Evolutionary conservation across 2,113 vertebrate species (phyloP).

Genomic region (Elgaria multicarinata): DNA sequence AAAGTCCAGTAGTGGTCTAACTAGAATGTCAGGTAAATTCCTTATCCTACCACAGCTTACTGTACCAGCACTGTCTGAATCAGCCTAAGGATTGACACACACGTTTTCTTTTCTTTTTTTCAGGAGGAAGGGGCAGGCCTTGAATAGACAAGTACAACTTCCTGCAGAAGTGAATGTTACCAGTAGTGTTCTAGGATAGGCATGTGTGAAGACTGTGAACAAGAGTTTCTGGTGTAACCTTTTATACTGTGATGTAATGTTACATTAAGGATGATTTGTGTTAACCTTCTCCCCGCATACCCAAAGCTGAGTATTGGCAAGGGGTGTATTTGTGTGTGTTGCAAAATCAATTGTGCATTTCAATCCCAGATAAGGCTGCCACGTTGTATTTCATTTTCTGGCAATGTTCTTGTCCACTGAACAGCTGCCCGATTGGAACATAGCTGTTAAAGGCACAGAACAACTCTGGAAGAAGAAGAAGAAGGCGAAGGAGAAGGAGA

Average conservation of each 20-base stretch:
- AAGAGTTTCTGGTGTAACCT: neutral
- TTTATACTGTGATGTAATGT: neutral
- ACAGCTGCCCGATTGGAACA: neutral
- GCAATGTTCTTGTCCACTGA: neutral
- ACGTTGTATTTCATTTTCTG: no score
- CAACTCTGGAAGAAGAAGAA: no score
- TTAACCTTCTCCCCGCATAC: neutral
- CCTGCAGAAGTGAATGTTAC: neutral
- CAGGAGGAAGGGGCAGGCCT: neutral
- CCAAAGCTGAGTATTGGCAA: neutral
- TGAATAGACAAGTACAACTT: neutral
- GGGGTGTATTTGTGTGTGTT: neutral
- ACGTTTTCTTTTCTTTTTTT: neutral
- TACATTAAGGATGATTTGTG: neutral
- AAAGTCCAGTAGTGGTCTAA: slow-evolving; percentile 2
- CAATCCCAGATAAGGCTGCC: neutral
- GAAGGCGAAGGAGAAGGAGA: no score
- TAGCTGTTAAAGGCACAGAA: neutral
- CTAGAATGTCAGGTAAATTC: neutral
- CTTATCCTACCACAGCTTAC: neutral
- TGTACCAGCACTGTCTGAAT: neutral
- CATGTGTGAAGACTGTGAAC: neutral
- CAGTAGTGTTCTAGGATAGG: neutral
- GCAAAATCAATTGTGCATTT: neutral
- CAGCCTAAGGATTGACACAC: neutral